phyloP scores from a whole-genome alignment of 2,797 vertebrate genomes.

The Danio tinwini region DNA sequence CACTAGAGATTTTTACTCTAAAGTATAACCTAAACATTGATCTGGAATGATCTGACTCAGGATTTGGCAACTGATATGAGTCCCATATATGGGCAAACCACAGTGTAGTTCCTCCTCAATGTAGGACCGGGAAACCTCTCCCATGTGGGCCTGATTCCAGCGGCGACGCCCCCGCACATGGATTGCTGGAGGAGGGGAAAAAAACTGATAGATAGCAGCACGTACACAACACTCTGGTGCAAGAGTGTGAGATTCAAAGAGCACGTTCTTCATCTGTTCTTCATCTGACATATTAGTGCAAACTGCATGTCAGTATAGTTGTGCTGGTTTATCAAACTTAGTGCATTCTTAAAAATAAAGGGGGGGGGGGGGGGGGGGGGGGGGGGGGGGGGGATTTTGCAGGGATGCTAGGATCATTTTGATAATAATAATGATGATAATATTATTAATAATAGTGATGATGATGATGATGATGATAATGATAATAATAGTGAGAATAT shows the following conservation, averaged over 20 bases:
- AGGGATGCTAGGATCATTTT: no score
- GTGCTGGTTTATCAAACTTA: not conserved
- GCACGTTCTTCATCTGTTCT: no score
- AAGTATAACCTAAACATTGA: constrained; percentile 9
- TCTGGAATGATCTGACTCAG: constrained; percentile 67
- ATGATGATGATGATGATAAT: no score
- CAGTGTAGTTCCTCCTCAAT: constrained; percentile 71
- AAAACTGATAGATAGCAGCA: not conserved
- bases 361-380: no score
- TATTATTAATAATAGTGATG: no score
- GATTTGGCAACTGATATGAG: constrained; percentile 56
- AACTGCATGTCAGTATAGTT: not conserved
- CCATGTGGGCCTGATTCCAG: constrained; percentile 74
- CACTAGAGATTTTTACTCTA: not conserved
- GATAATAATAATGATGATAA: no score
- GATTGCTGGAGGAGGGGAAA: constrained; percentile 59
- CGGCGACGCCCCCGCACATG: constrained; percentile 55
- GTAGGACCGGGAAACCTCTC: constrained; percentile 78
- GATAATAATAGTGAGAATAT: no score
- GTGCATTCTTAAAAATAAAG: not conserved
- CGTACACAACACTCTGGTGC: not conserved
- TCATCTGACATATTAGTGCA: not conserved
- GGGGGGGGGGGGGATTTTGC: no score
- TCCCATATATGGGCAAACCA: constrained; percentile 78
- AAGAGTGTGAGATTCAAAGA: constrained; percentile 9